Evolutionary conservation across 92 coral and sea anemone species (phyloP).

Genomic region (Galaxea fascicularis): DNA sequence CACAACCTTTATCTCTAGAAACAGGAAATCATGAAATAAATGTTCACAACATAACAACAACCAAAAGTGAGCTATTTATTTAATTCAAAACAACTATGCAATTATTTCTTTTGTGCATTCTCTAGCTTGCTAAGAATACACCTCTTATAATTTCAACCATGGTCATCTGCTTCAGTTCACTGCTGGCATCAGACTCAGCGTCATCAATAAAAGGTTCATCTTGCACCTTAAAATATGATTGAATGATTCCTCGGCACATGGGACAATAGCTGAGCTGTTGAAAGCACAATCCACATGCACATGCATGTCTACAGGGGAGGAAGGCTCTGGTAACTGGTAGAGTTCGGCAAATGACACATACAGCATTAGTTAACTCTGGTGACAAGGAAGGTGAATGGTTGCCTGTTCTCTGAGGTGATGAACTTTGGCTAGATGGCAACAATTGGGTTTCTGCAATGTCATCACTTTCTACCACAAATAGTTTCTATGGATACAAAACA

Average conservation of each 20-base stretch:
- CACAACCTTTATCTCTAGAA: too few relatives aligned
- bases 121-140: conserved; percentile 68
- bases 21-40: too few relatives aligned
- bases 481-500: conserved; percentile 46
- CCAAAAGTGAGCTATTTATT: not conserved
- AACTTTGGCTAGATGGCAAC: not conserved
- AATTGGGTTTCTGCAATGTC: conserved; percentile 1
- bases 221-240: conserved; percentile 81
- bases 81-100: not conserved
- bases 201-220: conserved; percentile 78
- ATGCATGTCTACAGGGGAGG: conserved; percentile 97
- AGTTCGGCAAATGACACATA: conserved; percentile 85
- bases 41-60: not conserved
- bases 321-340: conserved; percentile 87
- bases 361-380: conserved; percentile 49
- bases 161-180: conserved; percentile 79
- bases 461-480: conserved; percentile 66
- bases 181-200: conserved; percentile 73
- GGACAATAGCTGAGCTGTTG: conserved; percentile 82
- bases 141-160: conserved; percentile 76
- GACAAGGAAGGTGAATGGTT: not conserved
- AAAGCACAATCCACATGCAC: conserved; percentile 87
- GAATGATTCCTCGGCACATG: conserved; percentile 87
- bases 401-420: not conserved
- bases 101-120: not conserved